Conservation (phyloP, 1,140 invertebrate species). For the Ceratina calcarata region DNA sequence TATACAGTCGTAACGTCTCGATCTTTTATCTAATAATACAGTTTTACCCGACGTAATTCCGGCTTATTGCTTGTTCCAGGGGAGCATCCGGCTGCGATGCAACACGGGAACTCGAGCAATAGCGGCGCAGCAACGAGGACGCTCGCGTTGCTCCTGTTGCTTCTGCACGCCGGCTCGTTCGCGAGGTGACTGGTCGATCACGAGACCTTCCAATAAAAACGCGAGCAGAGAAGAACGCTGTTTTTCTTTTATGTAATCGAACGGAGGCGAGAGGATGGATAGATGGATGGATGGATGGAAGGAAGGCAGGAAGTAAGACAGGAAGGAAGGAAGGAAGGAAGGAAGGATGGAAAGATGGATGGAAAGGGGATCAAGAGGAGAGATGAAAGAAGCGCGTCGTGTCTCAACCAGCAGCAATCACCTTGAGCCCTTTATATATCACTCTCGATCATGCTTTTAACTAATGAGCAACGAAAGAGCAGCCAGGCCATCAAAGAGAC, state of each 20-base stretch:
- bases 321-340: not conserved
- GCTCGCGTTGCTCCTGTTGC: conserved; percentile 72
- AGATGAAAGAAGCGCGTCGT: not conserved
- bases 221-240: conserved; percentile 19
- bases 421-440: conserved; percentile 16
- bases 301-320: not conserved
- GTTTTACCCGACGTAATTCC: not conserved
- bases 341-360: not conserved
- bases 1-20: too few relatives aligned
- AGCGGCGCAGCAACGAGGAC: conserved; percentile 76
- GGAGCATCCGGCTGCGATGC: conserved; percentile 84
- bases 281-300: not conserved
- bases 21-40: not conserved
- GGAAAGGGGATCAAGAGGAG: not conserved
- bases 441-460: conserved; percentile 22
- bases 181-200: conserved; percentile 75
- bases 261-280: not conserved
- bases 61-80: conserved; percentile 74
- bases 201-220: conserved; percentile 47
- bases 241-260: conserved; percentile 39
- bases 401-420: not conserved
- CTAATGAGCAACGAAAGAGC: not conserved
- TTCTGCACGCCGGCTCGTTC: conserved; percentile 73
- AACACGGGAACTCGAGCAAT: conserved; percentile 82
- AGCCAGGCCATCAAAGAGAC: not conserved